Conservation (phyloP, 1,140 invertebrate genomes). For the Drosophila pachea region DNA sequence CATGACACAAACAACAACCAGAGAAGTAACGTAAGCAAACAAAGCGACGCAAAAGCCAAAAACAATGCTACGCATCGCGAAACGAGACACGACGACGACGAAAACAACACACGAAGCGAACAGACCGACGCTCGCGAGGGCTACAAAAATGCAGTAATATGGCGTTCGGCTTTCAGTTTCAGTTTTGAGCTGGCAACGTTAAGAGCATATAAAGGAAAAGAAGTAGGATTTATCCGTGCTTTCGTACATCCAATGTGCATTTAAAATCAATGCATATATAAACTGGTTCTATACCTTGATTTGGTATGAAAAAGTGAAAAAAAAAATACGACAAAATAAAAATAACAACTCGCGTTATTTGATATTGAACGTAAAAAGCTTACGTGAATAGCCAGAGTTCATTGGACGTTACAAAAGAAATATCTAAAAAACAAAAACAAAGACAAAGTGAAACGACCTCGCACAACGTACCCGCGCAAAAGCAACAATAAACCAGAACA, state of each 20-base stretch:
- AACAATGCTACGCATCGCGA: constrained; percentile 43
- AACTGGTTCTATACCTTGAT: constrained; percentile 50
- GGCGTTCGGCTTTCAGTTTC: constrained; percentile 66
- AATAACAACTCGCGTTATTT: constrained; percentile 38
- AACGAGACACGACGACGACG: constrained; percentile 42
- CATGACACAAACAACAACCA: constrained; percentile 19
- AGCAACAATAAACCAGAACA: constrained; percentile 32
- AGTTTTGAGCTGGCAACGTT: constrained; percentile 48
- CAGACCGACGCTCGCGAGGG: constrained; percentile 5
- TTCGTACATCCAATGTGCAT: constrained; percentile 30
- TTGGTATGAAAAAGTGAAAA: constrained; percentile 44
- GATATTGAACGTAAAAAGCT: constrained; percentile 26
- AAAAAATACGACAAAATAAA: constrained; percentile 18
- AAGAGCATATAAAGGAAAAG: constrained; percentile 24
- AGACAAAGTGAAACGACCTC: constrained; percentile 72
- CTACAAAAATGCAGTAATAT: constrained; percentile 72
- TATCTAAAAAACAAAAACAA: constrained; percentile 30
- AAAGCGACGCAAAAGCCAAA: constrained; percentile 31
- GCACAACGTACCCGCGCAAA: constrained; percentile 53
- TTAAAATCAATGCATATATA: constrained; percentile 50
- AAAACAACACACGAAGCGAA: constrained; percentile 51
- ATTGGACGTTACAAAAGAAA: constrained; percentile 59
- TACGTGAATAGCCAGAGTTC: constrained; percentile 60
- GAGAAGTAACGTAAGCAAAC: constrained; percentile 39
- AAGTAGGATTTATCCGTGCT: constrained; percentile 21